Evolutionary conservation across 2,113 vertebrate species (phyloP), one percentile per base, ranked within the genome.

Genomic region (Gnathonemus longibarbis): DNA sequence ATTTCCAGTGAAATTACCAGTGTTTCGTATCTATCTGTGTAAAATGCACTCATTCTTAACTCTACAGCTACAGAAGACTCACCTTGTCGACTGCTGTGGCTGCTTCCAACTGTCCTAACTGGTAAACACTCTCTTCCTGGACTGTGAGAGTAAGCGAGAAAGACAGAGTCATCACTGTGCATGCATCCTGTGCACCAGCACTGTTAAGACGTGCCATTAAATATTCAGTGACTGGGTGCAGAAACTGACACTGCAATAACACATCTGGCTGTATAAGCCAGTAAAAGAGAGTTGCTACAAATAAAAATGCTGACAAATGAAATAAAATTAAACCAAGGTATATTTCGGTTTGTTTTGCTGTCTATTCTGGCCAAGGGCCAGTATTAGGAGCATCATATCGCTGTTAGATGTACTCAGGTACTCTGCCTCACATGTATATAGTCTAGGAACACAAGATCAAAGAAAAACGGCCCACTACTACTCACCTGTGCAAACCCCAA

Each of bases 31-130:
- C 58, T 9, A 3, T 66, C 77, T 83, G 39, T 13, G 35, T 1
- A 83, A 21, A 42, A 45, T 17, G 17, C 35, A 19, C 27, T 21
- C 1, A 1, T n/a, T 39, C 42, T 24, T 84, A 24, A 17, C 21
- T 21, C 42, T 46, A 9, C 39, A 19, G 17, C 80, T 50, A 13
- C 1, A 19, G 3, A 13, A 45, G 24, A 91, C 95, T 94, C 90
- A 97, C 97, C 49, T 70, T 84, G 91, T 94, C 94, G 24, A 94
- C 94, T 48, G 90, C 89, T 88, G 94, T 93, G 1, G 96, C 96
- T 0, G 94, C 92, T 89, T 98, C 97, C 93, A 99, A 94, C 90
- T 98, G 97, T 0, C 96, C 97, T 93, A 99, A 88, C 2, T 95
- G 94, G 62, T 11, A 91, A 88, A 99, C 91, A 24, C 96, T 95